Evolutionary conservation across 2,888 invertebrate genomes (phyloP).

Genomic region (Aromia moschata): DNA sequence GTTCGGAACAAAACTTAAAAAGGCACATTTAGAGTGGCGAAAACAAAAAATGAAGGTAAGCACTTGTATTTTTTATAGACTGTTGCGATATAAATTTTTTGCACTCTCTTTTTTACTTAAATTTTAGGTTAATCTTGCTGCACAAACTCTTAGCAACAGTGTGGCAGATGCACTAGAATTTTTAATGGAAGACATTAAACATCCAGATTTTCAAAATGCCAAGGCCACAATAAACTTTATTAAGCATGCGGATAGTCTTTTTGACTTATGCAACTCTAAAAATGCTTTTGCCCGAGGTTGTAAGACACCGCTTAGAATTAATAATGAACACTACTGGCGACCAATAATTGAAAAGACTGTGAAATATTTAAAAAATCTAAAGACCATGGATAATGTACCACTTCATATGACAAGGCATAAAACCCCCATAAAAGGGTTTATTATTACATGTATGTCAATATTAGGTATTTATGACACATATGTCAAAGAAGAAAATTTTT

Average conservation of each 20-base stretch:
- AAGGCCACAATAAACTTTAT: conserved; percentile 31
- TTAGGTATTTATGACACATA: too few relatives aligned
- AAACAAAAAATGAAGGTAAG: too few relatives aligned
- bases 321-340: conserved; percentile 27
- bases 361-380: conserved; percentile 19
- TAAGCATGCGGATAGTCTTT: conserved; percentile 25
- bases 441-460: too few relatives aligned
- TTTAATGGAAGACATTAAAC: conserved; percentile 26
- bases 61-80: too few relatives aligned
- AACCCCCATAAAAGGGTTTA: too few relatives aligned
- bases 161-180: conserved; percentile 36
- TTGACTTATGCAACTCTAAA: conserved; percentile 35
- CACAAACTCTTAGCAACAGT: conserved; percentile 34
- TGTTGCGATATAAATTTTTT: too few relatives aligned
- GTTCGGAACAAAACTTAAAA: too few relatives aligned
- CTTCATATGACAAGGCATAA: not conserved
- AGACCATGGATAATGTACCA: not conserved
- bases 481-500: not conserved
- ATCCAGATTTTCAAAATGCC: conserved; percentile 27
- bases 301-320: conserved; percentile 23
- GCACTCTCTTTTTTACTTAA: too few relatives aligned
- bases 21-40: too few relatives aligned
- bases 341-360: conserved; percentile 15
- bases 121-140: conserved; percentile 36
- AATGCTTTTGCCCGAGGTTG: conserved; percentile 23